phyloP scores from a whole-genome alignment of 2,888 invertebrate species.

The Anticlea derivata region DNA sequence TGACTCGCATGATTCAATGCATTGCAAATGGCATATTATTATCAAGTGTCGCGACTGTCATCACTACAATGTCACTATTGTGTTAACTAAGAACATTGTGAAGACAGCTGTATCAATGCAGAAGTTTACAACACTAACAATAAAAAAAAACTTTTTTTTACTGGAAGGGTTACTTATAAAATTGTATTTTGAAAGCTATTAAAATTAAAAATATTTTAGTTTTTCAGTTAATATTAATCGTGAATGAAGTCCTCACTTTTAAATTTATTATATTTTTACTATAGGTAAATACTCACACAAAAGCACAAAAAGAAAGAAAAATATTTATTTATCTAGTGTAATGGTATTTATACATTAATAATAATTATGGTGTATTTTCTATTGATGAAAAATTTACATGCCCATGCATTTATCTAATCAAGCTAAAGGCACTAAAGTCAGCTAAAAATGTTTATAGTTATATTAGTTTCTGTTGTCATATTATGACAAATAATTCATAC shows the following conservation, averaged over 20 bases:
- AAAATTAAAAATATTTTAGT: too few species aligned
- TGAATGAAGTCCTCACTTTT: neutral
- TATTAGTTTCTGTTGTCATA: too few species aligned
- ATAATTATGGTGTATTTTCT: neutral
- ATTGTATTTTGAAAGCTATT: too few species aligned
- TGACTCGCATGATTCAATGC: neutral
- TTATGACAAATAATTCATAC: too few species aligned
- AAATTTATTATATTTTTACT: neutral
- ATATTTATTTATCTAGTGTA: too few species aligned
- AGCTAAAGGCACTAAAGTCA: constrained; percentile 34
- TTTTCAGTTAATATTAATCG: too few species aligned
- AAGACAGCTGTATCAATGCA: too few species aligned
- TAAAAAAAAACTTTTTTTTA: too few species aligned
- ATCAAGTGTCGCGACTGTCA: neutral
- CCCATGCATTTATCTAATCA: constrained; percentile 20
- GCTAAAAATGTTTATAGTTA: constrained; percentile 6
- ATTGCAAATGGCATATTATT: neutral
- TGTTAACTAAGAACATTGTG: neutral
- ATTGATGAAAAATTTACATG: neutral
- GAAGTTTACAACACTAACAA: too few species aligned
- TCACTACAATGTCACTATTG: neutral
- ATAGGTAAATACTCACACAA: neutral
- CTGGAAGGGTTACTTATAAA: too few species aligned
- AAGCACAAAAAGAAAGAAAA: too few species aligned
- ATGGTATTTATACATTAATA: too few species aligned